A percentile compares a stretch with the other conserved stretches of the same genome.
Conservation (phyloP, 2,888 invertebrate genomes). For the Papilio demoleus region DNA sequence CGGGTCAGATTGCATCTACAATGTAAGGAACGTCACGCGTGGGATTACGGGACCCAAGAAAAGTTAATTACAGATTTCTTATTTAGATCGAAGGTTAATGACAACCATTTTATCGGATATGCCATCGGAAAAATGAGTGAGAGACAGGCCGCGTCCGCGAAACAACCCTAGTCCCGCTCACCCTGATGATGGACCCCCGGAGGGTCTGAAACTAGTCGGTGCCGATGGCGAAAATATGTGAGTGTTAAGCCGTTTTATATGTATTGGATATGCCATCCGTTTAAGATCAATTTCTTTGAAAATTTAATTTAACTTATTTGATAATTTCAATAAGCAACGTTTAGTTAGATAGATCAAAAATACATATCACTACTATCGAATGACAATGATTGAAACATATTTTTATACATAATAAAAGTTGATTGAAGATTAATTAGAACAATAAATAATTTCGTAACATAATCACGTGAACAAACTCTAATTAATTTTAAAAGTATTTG, state of each 20-base stretch:
- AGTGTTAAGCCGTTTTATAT: too few relatives aligned
- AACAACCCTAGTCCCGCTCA: too few relatives aligned
- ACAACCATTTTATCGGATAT: background rate
- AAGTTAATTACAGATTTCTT: constrained; percentile 17
- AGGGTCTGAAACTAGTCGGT: too few relatives aligned
- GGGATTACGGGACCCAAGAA: constrained; percentile 14
- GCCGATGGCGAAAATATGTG: too few relatives aligned
- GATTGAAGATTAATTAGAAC: background rate
- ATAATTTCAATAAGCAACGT: background rate
- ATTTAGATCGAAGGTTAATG: constrained; percentile 19
- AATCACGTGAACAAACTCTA: background rate
- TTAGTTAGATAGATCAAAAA: too few relatives aligned
- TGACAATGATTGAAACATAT: too few relatives aligned
- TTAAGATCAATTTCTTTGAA: background rate
- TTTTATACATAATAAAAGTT: background rate
- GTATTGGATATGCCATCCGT: background rate
- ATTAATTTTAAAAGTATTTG: constrained; percentile 29
- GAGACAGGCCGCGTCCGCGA: too few relatives aligned
- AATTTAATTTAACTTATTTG: background rate
- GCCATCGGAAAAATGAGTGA: too few relatives aligned
- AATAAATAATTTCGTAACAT: background rate
- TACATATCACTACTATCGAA: too few relatives aligned
- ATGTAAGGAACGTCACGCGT: constrained; percentile 26
- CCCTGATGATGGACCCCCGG: too few relatives aligned
- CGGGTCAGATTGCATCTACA: constrained; percentile 18